Evolutionary conservation across 2,113 vertebrate genomes (phyloP).

Genomic region (Sardina pilchardus): DNA sequence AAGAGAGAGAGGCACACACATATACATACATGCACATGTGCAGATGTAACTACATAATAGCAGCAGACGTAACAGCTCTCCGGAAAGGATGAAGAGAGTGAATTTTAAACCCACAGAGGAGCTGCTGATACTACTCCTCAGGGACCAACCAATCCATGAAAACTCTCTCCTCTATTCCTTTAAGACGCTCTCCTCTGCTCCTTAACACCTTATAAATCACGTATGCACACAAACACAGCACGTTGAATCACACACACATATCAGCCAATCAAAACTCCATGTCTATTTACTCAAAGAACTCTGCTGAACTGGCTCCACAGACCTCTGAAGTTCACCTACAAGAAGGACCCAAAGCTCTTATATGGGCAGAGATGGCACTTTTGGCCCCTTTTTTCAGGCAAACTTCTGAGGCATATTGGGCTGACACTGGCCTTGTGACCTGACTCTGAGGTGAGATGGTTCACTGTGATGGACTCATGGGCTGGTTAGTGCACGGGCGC

Average conservation of each 20-base stretch:
- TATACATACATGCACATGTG: neutral
- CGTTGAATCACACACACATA: neutral
- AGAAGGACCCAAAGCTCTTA: too few species aligned
- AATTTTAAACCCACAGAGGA: neutral
- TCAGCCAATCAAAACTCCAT: neutral
- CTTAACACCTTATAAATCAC: neutral
- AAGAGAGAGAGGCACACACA: too few species aligned
- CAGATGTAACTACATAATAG: neutral
- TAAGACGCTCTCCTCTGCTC: neutral
- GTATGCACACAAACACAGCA: neutral
- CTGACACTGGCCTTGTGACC: neutral
- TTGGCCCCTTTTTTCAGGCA: too few species aligned
- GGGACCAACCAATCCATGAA: neutral
- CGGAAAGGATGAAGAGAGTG: neutral
- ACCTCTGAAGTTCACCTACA: too few species aligned
- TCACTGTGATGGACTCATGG: neutral
- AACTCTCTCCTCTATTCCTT: neutral
- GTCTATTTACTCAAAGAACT: neutral
- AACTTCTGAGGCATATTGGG: neutral
- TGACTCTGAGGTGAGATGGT: neutral
- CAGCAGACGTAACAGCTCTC: neutral
- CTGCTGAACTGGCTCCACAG: too few species aligned
- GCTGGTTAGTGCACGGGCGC: neutral
- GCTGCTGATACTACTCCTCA: neutral
- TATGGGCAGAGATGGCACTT: too few species aligned